Evolutionary conservation across 2,888 invertebrate species (phyloP).

Genomic region (Napeogenes inachia): DNA sequence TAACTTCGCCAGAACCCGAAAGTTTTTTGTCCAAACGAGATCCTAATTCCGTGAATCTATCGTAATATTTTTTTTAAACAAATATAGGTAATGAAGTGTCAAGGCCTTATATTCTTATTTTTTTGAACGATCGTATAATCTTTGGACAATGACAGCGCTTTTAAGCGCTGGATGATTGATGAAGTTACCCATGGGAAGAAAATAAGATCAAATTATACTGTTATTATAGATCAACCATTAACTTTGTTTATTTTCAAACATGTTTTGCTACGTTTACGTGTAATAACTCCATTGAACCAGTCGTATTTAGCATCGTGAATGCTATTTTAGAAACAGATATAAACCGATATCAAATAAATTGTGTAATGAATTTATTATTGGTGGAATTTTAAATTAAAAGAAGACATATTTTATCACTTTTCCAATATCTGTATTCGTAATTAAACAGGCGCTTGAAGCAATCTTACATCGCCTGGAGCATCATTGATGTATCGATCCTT

Average conservation of each 20-base stretch:
- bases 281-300: constrained; percentile 10
- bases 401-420: too few species aligned
- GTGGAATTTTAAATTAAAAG: too few species aligned
- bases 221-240: constrained; percentile 22
- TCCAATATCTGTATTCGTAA: too few species aligned
- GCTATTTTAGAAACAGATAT: not conserved
- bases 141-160: constrained; percentile 17
- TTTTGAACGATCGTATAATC: constrained; percentile 16
- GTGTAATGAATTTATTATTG: not conserved
- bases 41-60: too few species aligned
- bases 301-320: not conserved
- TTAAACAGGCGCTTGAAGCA: too few species aligned
- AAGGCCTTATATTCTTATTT: not conserved
- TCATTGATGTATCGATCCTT: not conserved
- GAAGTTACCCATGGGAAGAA: constrained; percentile 22
- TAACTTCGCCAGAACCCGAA: too few species aligned
- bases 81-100: too few species aligned
- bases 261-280: constrained; percentile 3
- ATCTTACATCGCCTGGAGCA: too few species aligned
- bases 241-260: constrained; percentile 17
- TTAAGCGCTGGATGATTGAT: constrained; percentile 12
- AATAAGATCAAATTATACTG: constrained; percentile 12
- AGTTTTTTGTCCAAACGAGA: too few species aligned
- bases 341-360: not conserved
- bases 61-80: too few species aligned